A percentile compares a stretch with the other conserved stretches of the same genome.
phyloP scores from a whole-genome alignment of 2,888 invertebrate genomes.

The Psylliodes chrysocephalus region DNA sequence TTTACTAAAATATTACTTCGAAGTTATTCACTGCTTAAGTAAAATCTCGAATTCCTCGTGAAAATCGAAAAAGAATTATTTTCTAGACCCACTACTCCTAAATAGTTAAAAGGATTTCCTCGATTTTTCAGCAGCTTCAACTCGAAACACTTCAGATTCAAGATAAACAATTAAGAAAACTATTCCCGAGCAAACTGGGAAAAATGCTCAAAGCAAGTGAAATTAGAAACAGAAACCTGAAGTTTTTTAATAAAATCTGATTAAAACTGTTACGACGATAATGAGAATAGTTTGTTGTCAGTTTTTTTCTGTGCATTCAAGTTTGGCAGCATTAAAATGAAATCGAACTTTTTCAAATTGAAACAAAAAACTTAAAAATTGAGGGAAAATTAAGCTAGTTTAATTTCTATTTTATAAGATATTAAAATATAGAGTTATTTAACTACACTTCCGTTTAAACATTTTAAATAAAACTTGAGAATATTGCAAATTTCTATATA shows the following conservation, averaged over 20 bases:
- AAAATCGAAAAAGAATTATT: conserved; percentile 7
- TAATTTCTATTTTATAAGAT: too few relatives aligned
- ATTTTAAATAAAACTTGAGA: too few relatives aligned
- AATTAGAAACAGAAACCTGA: conserved; percentile 36
- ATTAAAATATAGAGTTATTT: too few relatives aligned
- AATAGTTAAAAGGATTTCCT: conserved; percentile 16
- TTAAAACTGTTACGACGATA: conserved; percentile 35
- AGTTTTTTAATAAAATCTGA: conserved; percentile 39
- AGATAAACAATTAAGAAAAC: conserved; percentile 33
- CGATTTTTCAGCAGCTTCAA: neutral
- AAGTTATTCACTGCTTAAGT: neutral
- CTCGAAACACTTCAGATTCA: conserved; percentile 22
- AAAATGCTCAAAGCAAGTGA: conserved; percentile 25
- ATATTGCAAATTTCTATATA: too few relatives aligned
- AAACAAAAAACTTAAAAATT: too few relatives aligned
- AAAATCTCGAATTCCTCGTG: neutral
- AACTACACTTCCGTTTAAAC: too few relatives aligned
- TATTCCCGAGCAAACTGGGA: conserved; percentile 15
- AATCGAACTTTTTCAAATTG: neutral
- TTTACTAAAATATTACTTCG: too few relatives aligned
- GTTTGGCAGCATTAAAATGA: conserved; percentile 1
- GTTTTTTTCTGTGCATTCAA: conserved; percentile 13
- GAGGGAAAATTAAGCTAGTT: too few relatives aligned
- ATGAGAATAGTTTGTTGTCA: conserved; percentile 34
- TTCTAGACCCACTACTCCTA: conserved; percentile 4